phyloP scores from a whole-genome alignment of 2,888 invertebrate genomes.

The Drosophila affinis region DNA sequence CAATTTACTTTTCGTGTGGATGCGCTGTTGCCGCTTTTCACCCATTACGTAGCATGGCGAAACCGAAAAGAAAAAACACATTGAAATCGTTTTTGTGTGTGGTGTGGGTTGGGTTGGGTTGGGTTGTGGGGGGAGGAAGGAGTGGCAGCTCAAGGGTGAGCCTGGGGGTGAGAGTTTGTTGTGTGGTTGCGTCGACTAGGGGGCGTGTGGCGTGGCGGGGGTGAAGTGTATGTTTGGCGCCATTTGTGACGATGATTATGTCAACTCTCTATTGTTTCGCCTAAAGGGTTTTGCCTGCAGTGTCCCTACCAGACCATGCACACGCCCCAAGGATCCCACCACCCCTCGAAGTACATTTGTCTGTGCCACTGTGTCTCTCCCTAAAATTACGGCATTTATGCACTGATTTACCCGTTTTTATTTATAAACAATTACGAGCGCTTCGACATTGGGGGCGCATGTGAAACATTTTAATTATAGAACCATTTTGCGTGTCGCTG shows the following conservation, averaged over 20 bases:
- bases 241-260: slow-evolving; percentile 70
- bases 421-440: slow-evolving; percentile 53
- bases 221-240: slow-evolving; percentile 55
- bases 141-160: background rate
- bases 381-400: background rate
- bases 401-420: slow-evolving; percentile 41
- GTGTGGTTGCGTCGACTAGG: background rate
- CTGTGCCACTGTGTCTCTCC: slow-evolving; percentile 3
- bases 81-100: slow-evolving; percentile 52
- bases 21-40: slow-evolving; percentile 69
- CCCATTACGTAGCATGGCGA: slow-evolving; percentile 70
- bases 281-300: slow-evolving; percentile 44
- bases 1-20: slow-evolving; percentile 50
- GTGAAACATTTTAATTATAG: slow-evolving; percentile 43
- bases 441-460: slow-evolving; percentile 33
- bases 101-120: slow-evolving; percentile 1
- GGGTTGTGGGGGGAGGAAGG: background rate
- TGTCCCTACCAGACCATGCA: slow-evolving; percentile 30
- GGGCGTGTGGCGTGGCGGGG: slow-evolving; percentile 6
- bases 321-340: slow-evolving; percentile 26
- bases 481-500: slow-evolving; percentile 32
- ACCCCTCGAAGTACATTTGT: slow-evolving; percentile 12
- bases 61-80: slow-evolving; percentile 50
- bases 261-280: slow-evolving; percentile 45
- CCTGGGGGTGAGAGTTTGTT: background rate